Evolutionary conservation across 2,797 vertebrate species (phyloP).

Genomic region (Ciconia nigra): DNA sequence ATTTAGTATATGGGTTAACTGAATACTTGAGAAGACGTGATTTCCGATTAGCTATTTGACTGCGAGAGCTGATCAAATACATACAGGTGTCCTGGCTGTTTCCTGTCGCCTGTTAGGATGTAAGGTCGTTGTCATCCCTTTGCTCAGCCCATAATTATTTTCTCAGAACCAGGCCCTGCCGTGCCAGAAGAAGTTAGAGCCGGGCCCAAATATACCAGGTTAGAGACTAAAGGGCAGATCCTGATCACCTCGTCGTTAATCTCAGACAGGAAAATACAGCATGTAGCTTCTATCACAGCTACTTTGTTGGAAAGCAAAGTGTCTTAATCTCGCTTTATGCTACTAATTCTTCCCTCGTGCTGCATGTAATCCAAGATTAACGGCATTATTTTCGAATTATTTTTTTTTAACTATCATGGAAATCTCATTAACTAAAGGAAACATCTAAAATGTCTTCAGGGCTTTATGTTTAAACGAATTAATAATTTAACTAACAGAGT

Average conservation of each 20-base stretch:
- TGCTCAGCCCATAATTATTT: background rate
- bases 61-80: background rate
- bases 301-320: background rate
- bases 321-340: conserved; percentile 17
- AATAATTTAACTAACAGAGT: background rate
- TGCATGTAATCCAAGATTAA: conserved; percentile 57
- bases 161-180: background rate
- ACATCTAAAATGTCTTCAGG: background rate
- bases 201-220: background rate
- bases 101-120: accelerated
- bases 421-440: conserved; percentile 58
- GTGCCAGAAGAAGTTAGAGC: background rate
- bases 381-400: conserved; percentile 25
- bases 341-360: conserved; percentile 22
- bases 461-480: background rate
- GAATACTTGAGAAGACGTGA: background rate
- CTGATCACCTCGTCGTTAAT: background rate
- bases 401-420: conserved; percentile 31
- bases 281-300: background rate
- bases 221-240: background rate
- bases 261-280: background rate
- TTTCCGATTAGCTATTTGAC: background rate
- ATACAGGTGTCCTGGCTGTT: background rate
- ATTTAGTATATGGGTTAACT: background rate
- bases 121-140: no score